A percentile compares a stretch with the other conserved stretches of the same genome.
These are phyloP conservation scores for Siniperca chuatsi DNA, from an alignment of 2,113 vertebrate genomes.

Conservation along the genomic window DNA sequence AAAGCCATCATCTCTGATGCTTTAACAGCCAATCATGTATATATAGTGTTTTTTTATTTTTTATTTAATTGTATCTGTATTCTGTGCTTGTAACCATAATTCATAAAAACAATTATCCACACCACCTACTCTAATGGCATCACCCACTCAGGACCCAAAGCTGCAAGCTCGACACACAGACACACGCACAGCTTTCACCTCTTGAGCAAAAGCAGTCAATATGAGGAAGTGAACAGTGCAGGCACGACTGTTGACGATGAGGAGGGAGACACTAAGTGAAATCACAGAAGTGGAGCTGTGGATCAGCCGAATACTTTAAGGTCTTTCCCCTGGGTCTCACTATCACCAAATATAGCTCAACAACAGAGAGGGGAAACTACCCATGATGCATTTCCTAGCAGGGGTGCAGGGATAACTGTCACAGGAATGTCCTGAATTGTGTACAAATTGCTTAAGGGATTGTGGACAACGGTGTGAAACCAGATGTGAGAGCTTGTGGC, in stretches of 20 bases:
- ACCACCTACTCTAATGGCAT: background rate
- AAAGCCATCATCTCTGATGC: background rate
- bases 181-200: background rate
- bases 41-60: no score
- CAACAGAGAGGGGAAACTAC: conserved; percentile 60
- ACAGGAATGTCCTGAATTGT: conserved; percentile 65
- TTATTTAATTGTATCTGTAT: no score
- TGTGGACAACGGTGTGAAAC: conserved; percentile 38
- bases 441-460: conserved; percentile 27
- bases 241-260: background rate
- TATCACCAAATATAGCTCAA: conserved; percentile 60
- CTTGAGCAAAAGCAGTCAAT: background rate
- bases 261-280: conserved; percentile 53
- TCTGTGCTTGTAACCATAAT: background rate
- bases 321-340: conserved; percentile 56
- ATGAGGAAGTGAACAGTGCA: conserved; percentile 9
- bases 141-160: background rate
- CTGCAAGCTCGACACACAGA: background rate
- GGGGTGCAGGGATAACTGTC: conserved; percentile 32
- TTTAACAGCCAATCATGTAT: background rate
- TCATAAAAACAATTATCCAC: background rate
- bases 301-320: conserved; percentile 8
- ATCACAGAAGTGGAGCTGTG: conserved; percentile 43
- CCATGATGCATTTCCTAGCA: conserved; percentile 73
- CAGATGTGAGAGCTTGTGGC: conserved; percentile 1